These are phyloP conservation scores for Lasiurus cinereus DNA, from an alignment of 2,113 vertebrate species.

Conservation along the genomic window DNA sequence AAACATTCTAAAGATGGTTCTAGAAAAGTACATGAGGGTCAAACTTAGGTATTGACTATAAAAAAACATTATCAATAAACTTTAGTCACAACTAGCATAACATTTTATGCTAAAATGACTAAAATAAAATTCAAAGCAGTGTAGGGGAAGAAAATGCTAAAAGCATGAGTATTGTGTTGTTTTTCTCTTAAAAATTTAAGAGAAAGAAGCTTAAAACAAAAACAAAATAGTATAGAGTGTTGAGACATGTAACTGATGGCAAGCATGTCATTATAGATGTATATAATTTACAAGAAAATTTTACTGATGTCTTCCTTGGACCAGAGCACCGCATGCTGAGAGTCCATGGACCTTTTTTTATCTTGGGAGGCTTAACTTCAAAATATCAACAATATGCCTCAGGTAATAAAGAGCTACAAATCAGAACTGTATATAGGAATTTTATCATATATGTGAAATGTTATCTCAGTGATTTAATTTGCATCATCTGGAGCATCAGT, in stretches of 20 bases:
- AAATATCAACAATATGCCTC: background rate
- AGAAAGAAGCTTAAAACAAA: background rate
- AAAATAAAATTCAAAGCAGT: background rate
- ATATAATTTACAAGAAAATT: background rate
- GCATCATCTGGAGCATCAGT: background rate
- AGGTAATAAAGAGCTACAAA: background rate
- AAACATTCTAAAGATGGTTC: background rate
- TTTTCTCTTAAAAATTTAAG: background rate
- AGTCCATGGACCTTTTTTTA: background rate
- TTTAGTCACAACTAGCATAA: background rate
- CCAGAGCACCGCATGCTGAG: background rate
- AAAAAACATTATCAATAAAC: background rate
- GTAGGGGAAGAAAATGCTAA: background rate
- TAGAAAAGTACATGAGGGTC: background rate
- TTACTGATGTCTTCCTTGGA: background rate
- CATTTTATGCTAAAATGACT: background rate
- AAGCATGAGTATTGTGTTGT: background rate
- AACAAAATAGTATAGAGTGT: background rate
- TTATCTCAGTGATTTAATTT: background rate
- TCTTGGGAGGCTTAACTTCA: background rate
- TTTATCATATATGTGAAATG: background rate
- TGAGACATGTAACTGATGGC: background rate
- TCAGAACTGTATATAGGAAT: background rate
- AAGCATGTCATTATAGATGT: background rate
- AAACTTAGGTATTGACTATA: background rate